These are phyloP conservation scores for Corapipo altera DNA, from an alignment of 2,113 vertebrate genomes.

Conservation along the genomic window DNA sequence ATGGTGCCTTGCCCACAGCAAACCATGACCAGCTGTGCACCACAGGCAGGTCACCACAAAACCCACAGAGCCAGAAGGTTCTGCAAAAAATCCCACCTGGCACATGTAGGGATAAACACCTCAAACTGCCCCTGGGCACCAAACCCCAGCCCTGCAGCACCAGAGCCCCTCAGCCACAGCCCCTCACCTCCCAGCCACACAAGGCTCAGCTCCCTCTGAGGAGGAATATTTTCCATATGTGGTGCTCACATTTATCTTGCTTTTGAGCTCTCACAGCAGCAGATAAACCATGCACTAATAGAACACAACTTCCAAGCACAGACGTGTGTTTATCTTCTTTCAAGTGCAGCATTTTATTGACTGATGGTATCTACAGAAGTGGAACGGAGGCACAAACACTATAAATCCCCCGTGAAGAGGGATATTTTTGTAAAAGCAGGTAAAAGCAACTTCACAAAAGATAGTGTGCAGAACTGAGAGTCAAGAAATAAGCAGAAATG, in stretches of 20 bases:
- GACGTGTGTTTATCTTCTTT: background rate
- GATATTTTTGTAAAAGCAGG: background rate
- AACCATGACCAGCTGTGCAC: background rate
- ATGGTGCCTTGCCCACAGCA: background rate
- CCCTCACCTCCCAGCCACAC: background rate
- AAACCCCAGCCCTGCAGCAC: background rate
- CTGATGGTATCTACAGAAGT: background rate
- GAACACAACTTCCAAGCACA: background rate
- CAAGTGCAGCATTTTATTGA: background rate
- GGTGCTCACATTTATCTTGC: accelerated
- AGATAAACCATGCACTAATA: background rate
- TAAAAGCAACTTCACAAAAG: background rate
- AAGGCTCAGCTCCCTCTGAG: background rate
- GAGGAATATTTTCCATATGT: background rate
- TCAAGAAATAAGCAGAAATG: background rate
- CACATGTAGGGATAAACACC: accelerated
- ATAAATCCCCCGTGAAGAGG: background rate
- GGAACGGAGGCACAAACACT: background rate
- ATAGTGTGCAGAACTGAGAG: background rate
- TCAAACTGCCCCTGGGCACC: background rate
- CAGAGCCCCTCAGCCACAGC: accelerated
- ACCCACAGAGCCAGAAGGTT: no score
- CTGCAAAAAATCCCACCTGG: background rate
- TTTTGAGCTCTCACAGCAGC: background rate
- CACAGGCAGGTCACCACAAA: background rate